Percentiles rank a stretch among this genome's conserved stretches.
phyloP scores from a whole-genome alignment of 2,888 invertebrate species.

The Agrochola circellaris region DNA sequence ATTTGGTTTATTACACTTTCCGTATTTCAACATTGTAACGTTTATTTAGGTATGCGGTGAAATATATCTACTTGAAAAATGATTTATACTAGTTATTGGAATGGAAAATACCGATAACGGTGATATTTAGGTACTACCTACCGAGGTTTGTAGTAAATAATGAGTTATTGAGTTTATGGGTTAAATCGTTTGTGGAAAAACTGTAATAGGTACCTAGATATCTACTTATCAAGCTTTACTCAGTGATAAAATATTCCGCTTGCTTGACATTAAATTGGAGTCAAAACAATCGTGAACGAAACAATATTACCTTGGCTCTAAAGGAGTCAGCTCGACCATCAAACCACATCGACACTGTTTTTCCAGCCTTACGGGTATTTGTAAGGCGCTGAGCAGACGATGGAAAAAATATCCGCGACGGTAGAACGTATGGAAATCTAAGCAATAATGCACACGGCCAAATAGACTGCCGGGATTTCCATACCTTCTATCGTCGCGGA shows the following conservation, averaged over 20 bases:
- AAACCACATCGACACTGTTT: slow-evolving; percentile 2
- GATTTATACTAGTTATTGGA: slow-evolving; percentile 16
- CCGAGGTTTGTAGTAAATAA: slow-evolving; percentile 12
- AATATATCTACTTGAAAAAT: slow-evolving; percentile 9
- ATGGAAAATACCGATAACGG: slow-evolving; percentile 25
- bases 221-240: neutral
- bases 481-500: neutral
- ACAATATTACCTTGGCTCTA: neutral
- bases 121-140: slow-evolving; percentile 11
- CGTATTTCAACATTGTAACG: slow-evolving; percentile 17
- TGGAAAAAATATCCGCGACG: neutral
- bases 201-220: neutral
- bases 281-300: neutral
- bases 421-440: neutral
- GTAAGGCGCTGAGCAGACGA: neutral
- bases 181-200: slow-evolving; percentile 8
- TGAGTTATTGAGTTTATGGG: neutral
- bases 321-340: neutral
- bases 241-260: neutral
- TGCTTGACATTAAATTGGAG: neutral
- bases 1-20: slow-evolving; percentile 31
- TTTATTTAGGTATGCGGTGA: slow-evolving; percentile 1
- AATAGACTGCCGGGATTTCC: neutral
- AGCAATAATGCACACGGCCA: neutral
- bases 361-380: neutral